phyloP scores from a whole-genome alignment of 2,797 vertebrate species.

The Pipistrellus kuhlii region DNA sequence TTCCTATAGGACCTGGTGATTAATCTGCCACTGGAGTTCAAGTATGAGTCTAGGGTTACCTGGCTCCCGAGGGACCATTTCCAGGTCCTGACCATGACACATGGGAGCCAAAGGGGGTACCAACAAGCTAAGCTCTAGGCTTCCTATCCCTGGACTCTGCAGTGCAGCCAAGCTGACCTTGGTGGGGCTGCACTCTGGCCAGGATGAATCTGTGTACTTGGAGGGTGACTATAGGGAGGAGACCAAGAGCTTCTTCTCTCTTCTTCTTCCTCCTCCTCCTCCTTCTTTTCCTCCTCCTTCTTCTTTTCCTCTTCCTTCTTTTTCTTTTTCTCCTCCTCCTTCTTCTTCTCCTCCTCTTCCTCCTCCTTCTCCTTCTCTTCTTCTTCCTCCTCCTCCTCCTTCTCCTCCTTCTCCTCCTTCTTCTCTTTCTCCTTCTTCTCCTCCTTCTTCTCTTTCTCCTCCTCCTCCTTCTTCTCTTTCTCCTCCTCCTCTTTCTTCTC shows the following conservation, averaged over 20 bases:
- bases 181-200: neutral
- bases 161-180: neutral
- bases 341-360: accelerated
- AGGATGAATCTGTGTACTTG: neutral
- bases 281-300: accelerated
- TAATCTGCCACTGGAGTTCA: neutral
- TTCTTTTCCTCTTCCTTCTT: neutral
- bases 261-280: too few species aligned
- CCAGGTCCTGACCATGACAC: neutral
- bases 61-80: neutral
- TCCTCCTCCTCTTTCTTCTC: neutral
- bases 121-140: neutral
- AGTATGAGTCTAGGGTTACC: too few species aligned
- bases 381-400: neutral
- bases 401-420: accelerated
- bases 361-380: accelerated
- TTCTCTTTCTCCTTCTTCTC: neutral
- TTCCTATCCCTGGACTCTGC: neutral
- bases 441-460: too few species aligned
- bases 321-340: accelerated
- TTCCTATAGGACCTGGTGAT: neutral
- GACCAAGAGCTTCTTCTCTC: neutral
- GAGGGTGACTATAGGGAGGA: neutral
- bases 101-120: neutral
- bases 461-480: neutral